phyloP scores from a whole-genome alignment of 1,140 invertebrate species.

The Pseudomyrmex pallidus region DNA sequence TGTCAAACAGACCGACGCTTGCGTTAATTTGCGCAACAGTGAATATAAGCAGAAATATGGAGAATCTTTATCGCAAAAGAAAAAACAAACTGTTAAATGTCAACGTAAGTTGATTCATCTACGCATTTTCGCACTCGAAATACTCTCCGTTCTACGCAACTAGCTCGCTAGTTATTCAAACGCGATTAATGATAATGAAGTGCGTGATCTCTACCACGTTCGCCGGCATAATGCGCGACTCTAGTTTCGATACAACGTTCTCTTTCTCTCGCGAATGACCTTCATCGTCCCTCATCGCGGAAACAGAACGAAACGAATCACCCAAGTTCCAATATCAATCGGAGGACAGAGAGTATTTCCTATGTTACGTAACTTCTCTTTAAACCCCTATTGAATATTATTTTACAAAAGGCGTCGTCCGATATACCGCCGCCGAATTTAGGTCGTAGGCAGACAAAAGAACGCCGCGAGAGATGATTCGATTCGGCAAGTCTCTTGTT shows the following conservation, averaged over 20 bases:
- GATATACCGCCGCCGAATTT: neutral
- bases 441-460: neutral
- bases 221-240: neutral
- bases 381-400: neutral
- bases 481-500: neutral
- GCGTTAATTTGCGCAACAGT: slow-evolving; percentile 14
- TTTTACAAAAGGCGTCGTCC: neutral
- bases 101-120: neutral
- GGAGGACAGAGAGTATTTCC: neutral
- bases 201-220: neutral
- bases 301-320: neutral
- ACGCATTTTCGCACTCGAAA: neutral
- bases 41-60: neutral
- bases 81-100: neutral
- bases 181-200: neutral
- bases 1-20: neutral
- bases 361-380: neutral
- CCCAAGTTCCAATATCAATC: neutral
- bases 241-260: neutral
- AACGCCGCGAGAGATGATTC: neutral
- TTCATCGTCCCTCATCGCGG: neutral
- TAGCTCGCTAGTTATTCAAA: neutral
- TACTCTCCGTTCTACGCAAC: neutral
- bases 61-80: neutral
- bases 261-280: neutral